These are phyloP conservation scores for Diplolepis rosae DNA, from an alignment of 2,888 invertebrate species.

Conservation along the genomic window DNA sequence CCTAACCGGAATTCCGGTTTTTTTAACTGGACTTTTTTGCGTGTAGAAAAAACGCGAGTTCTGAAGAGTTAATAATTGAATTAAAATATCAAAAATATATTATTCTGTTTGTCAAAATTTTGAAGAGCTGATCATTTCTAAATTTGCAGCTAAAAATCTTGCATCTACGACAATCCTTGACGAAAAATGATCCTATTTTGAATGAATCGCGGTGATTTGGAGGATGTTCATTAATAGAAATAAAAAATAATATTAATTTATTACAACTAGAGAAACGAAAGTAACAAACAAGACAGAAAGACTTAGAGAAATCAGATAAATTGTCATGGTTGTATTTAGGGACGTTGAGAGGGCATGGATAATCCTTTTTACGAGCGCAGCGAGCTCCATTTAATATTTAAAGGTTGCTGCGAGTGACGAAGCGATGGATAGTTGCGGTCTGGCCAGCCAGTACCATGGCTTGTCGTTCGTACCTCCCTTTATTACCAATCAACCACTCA, in stretches of 20 bases:
- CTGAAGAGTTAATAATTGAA: no score
- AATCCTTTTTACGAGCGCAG: conserved; percentile 67
- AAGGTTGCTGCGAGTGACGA: conserved; percentile 68
- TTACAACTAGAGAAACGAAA: neutral
- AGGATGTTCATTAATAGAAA: no score
- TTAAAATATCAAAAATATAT: no score
- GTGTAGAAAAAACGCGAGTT: no score
- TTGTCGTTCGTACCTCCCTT: conserved; percentile 44
- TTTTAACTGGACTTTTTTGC: no score
- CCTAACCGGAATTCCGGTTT: no score
- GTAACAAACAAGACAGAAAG: conserved; percentile 13
- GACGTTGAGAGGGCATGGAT: conserved; percentile 52
- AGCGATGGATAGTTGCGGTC: conserved; percentile 70
- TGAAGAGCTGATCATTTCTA: no score
- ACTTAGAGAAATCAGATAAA: conserved; percentile 36
- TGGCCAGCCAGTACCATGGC: conserved; percentile 45
- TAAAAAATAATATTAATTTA: conserved; percentile 4
- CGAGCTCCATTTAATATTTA: conserved; percentile 72
- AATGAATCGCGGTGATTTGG: no score
- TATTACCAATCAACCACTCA: conserved; percentile 31
- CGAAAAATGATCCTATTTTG: no score
- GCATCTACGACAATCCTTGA: no score
- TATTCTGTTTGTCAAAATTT: no score
- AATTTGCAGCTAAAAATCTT: no score
- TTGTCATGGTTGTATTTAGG: conserved; percentile 49